Evolutionary conservation across 2,797 vertebrate species (phyloP).

Genomic region (Crotalus adamanteus): DNA sequence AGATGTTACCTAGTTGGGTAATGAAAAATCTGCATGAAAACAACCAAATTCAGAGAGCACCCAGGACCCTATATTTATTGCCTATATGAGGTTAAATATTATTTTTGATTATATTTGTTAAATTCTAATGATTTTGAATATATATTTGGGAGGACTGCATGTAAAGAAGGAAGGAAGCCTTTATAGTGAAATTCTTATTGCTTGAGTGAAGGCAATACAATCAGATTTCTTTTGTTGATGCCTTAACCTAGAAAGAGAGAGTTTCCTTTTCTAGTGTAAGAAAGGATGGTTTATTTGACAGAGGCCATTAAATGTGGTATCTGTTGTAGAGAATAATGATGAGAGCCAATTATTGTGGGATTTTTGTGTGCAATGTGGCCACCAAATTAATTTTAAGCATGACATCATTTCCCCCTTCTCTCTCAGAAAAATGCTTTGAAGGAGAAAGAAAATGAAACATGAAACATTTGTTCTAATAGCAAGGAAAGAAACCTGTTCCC

Average conservation of each 20-base stretch:
- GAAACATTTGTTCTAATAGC: conserved; percentile 30
- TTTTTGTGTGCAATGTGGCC: conserved; percentile 28
- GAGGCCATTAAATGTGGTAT: conserved; percentile 29
- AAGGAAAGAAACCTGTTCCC: conserved; percentile 30
- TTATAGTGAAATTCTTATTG: background rate
- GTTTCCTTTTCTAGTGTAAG: background rate
- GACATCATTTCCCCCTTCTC: conserved; percentile 49
- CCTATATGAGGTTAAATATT: background rate
- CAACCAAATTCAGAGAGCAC: background rate
- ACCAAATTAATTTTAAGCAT: conserved; percentile 66
- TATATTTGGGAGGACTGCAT: background rate
- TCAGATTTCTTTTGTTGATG: background rate
- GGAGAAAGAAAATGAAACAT: conserved; percentile 45
- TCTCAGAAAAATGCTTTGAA: conserved; percentile 53
- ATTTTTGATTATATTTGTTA: background rate
- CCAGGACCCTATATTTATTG: background rate
- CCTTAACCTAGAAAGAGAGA: background rate
- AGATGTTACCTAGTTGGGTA: background rate
- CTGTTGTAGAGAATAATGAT: conserved; percentile 64
- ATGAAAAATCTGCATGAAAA: background rate
- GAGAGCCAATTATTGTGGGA: conserved; percentile 61
- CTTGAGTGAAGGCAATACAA: background rate
- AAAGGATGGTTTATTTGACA: conserved; percentile 9
- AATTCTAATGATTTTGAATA: background rate
- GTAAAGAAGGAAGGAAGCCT: background rate